Base-by-base conservation (phyloP, 2,113 vertebrate genomes). In the Thalassarche chlororhynchos region DNA sequence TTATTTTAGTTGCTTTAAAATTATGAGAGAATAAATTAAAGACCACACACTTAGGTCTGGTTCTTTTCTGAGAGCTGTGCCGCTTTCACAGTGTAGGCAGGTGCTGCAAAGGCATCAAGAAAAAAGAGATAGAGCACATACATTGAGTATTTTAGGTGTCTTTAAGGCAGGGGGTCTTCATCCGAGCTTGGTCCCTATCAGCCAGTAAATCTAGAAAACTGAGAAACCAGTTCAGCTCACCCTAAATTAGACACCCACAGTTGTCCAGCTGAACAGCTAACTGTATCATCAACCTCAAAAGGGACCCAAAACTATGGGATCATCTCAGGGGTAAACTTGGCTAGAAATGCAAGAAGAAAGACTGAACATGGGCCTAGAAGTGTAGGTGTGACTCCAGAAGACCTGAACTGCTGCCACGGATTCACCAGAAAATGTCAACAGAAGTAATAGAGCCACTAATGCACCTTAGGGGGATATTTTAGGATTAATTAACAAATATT, bases 401-500 rank as follows among this genome's bases (percentile, higher is more conserved):
- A 89, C 12, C 34, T 65, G 34, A 89, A 54, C 19, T 77, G 17
- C 58, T 96, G 34, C 34, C 28, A 58, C 2, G 0, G 20, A 52
- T 82, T 91, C 70, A 83, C 36, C 31, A 58, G 65, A 65, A 92
- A 80, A 72, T 31, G 34, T 71, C 49, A 61, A 17, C 68, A 29
- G 31, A 57, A 51, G 36, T 72, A 65, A 75, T 14, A 51, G 19
- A 78, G 34, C 76, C 69, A 46, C 29, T 92, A 85, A 84, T 32
- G 23, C 5, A 36, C 79, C 6, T 55, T 55, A 44, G 24, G 38
- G 42, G 24, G 25, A 47, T 90, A 78, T 84, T 88, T 90, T 62
- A 52, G 24, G 24, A 87, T 75, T 71, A 92, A 68, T 84, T 90
- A 84, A 38, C 55, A 93, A 89, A 92, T 90, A 92, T 95, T 93